These are phyloP conservation scores for Catagonus wagneri DNA, from an alignment of 2,113 vertebrate species.

Conservation along the genomic window DNA sequence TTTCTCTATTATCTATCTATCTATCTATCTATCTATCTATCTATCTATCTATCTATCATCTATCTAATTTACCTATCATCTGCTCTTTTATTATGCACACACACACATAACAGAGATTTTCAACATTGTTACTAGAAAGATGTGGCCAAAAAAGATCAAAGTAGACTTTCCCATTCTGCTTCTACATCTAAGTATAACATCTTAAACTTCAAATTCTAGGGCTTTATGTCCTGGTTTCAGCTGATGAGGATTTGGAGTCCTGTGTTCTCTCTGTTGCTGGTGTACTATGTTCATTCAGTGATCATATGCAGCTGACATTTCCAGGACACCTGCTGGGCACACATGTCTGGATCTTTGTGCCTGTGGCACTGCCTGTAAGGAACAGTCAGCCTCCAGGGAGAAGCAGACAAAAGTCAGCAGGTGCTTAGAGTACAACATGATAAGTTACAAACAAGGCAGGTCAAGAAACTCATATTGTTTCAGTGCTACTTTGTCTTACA, in stretches of 20 bases:
- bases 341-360: neutral
- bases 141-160: neutral
- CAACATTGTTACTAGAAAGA: neutral
- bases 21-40: too few species aligned
- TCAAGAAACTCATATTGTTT: neutral
- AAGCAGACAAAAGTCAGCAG: neutral
- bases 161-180: neutral
- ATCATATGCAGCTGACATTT: slow-evolving; percentile 6
- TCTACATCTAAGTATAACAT: neutral
- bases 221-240: neutral
- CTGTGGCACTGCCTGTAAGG: neutral
- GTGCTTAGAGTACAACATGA: neutral
- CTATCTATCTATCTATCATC: neutral
- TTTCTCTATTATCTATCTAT: neutral
- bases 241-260: neutral
- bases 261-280: neutral
- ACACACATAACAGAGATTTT: neutral
- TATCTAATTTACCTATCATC: too few species aligned
- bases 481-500: neutral
- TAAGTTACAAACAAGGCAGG: neutral
- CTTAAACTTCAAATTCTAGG: neutral
- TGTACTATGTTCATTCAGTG: neutral
- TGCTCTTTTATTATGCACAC: too few species aligned
- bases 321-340: neutral
- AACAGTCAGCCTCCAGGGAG: neutral